Evolutionary conservation across 1,140 invertebrate species (phyloP).

Genomic region (Megathymus violae): DNA sequence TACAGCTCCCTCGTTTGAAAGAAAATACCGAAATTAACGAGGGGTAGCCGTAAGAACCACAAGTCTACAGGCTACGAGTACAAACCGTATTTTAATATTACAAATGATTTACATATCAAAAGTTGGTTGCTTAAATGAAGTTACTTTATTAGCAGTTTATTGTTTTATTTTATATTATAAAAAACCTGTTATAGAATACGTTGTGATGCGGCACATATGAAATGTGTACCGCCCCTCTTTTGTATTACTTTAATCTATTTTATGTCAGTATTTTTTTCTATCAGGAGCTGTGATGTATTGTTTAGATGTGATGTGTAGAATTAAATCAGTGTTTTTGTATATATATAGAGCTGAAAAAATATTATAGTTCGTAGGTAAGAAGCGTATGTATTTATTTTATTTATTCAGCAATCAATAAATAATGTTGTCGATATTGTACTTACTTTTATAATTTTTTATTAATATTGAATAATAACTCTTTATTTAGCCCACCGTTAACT

Average conservation of each 20-base stretch:
- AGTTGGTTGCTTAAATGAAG: no score
- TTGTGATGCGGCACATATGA: neutral
- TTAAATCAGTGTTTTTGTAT: slow-evolving; percentile 50
- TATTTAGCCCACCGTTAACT: neutral
- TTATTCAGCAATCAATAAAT: neutral
- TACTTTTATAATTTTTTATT: neutral
- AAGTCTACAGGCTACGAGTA: no score
- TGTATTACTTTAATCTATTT: slow-evolving; percentile 1
- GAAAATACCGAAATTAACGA: no score
- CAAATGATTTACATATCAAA: no score
- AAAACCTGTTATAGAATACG: neutral
- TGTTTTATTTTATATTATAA: no score
- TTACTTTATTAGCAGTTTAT: no score
- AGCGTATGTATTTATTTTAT: no score
- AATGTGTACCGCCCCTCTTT: neutral
- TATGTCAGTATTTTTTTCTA: slow-evolving; percentile 56
- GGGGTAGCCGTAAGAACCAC: no score
- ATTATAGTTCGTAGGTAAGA: slow-evolving; percentile 8
- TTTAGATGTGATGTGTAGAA: slow-evolving; percentile 59
- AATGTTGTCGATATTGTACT: neutral
- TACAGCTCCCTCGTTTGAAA: no score
- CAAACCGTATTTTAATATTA: no score
- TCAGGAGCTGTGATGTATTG: slow-evolving; percentile 80
- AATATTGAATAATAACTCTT: neutral
- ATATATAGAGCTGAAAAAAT: slow-evolving; percentile 36